These are phyloP conservation scores for Catonia carolina DNA, from an alignment of 2,888 invertebrate species.

Conservation along the genomic window DNA sequence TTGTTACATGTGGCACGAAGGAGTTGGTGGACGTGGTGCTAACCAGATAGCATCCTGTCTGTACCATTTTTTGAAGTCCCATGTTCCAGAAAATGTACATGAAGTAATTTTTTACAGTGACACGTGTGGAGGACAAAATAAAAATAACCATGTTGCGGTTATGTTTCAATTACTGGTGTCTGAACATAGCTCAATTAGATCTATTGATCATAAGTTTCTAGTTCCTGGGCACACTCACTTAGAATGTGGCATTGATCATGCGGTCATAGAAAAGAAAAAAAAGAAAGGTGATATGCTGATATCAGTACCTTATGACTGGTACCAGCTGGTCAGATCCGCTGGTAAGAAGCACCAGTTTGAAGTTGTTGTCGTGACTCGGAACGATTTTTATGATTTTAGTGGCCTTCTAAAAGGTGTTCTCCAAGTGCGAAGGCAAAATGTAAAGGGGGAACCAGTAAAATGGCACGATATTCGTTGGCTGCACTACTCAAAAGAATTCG, in stretches of 20 bases:
- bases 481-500: not conserved
- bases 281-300: slow-evolving; percentile 13
- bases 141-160: slow-evolving; percentile 29
- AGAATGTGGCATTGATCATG: slow-evolving; percentile 30
- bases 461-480: slow-evolving; percentile 6
- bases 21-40: too few species aligned
- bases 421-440: not conserved
- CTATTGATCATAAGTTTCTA: slow-evolving; percentile 33
- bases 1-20: too few species aligned
- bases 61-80: too few species aligned
- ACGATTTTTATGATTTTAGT: not conserved
- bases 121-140: too few species aligned
- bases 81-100: too few species aligned
- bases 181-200: slow-evolving; percentile 22
- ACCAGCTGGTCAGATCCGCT: not conserved
- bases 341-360: not conserved
- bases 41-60: too few species aligned
- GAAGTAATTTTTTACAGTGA: too few species aligned
- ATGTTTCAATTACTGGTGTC: slow-evolving; percentile 30
- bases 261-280: slow-evolving; percentile 29
- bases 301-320: slow-evolving; percentile 5
- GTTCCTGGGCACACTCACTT: slow-evolving; percentile 32
- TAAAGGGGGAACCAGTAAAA: not conserved
- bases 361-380: not conserved
- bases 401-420: not conserved